Percentiles rank a stretch among this genome's conserved stretches.
These are phyloP conservation scores for Antrozous pallidus DNA, from an alignment of 2,797 vertebrate genomes.

Conservation along the genomic window DNA sequence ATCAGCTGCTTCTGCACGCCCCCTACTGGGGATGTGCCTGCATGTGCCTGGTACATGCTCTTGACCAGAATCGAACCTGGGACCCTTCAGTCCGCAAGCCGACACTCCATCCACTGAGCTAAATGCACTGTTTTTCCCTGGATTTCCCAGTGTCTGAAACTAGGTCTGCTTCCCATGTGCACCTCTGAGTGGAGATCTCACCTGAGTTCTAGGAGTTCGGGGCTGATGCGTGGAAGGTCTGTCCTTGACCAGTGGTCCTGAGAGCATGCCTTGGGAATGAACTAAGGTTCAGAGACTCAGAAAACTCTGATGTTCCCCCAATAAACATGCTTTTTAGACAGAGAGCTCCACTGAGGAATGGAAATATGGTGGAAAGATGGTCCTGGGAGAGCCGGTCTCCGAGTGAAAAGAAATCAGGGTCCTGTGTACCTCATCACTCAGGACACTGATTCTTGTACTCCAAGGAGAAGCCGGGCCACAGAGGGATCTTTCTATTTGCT, in stretches of 20 bases:
- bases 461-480: background rate
- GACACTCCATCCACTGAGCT: too few relatives aligned
- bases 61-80: too few relatives aligned
- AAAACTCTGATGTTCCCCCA: background rate
- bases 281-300: background rate
- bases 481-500: background rate
- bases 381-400: background rate
- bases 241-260: background rate
- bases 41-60: too few relatives aligned
- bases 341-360: background rate
- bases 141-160: background rate
- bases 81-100: too few relatives aligned
- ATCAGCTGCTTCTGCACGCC: too few relatives aligned
- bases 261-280: background rate
- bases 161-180: background rate
- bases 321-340: background rate
- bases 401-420: background rate
- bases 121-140: background rate
- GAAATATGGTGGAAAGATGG: background rate
- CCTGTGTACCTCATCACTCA: background rate
- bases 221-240: background rate
- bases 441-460: background rate
- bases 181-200: accelerated
- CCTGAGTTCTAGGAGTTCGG: background rate
- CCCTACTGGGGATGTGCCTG: too few relatives aligned